phyloP scores from a whole-genome alignment of 2,888 invertebrate genomes.

The Dilophus febrilis region DNA sequence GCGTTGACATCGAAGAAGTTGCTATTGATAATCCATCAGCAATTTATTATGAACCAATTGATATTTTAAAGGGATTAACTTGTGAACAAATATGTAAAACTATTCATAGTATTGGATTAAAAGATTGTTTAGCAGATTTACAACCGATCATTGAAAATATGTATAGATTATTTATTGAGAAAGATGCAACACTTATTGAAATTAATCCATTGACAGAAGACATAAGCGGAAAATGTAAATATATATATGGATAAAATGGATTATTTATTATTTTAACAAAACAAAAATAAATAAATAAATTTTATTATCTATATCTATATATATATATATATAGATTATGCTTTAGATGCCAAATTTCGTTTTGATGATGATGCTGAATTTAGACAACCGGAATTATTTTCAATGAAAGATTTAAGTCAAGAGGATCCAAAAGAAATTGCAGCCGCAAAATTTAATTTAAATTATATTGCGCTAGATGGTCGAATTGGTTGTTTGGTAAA shows the following conservation, averaged over 20 bases:
- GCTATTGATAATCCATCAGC: not conserved
- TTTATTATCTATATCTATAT: no score
- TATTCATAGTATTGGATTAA: not conserved
- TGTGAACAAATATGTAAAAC: not conserved
- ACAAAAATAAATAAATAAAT: no score
- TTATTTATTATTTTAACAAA: no score
- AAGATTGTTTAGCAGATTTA: not conserved
- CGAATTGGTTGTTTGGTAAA: constrained; percentile 40
- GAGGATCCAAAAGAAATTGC: constrained; percentile 35
- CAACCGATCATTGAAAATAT: not conserved
- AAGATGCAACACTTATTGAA: not conserved
- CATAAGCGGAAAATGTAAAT: not conserved
- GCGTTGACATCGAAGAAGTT: not conserved
- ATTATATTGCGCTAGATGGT: constrained; percentile 41
- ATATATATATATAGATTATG: constrained; percentile 14
- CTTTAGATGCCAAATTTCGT: constrained; percentile 41
- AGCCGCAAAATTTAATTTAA: constrained; percentile 35
- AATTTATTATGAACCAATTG: not conserved
- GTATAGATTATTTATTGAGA: not conserved
- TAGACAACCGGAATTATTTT: constrained; percentile 36
- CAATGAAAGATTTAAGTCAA: constrained; percentile 34
- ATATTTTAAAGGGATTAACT: not conserved
- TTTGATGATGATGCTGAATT: constrained; percentile 42
- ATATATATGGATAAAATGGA: no score
- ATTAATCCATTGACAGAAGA: not conserved